These are phyloP conservation scores for Hepsetus odoe DNA, from an alignment of 2,113 vertebrate genomes.

Conservation along the genomic window DNA sequence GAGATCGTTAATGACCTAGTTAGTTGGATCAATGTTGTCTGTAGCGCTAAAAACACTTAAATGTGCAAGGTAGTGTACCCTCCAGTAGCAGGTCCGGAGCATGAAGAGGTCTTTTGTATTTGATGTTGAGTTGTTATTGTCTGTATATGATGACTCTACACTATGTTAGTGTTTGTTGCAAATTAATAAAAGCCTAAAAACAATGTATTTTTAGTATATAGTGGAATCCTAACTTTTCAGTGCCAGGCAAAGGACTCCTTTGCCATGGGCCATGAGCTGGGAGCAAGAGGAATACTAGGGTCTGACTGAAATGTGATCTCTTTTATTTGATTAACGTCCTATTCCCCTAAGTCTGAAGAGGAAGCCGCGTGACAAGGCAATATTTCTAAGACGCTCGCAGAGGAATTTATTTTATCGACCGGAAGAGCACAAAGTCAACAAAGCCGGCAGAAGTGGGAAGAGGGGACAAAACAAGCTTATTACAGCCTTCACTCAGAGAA, in stretches of 20 bases:
- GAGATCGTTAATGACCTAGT: too few relatives aligned
- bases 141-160: background rate
- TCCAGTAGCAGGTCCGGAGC: too few relatives aligned
- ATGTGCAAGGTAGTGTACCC: too few relatives aligned
- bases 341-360: conserved; percentile 36
- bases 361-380: conserved; percentile 48
- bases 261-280: background rate
- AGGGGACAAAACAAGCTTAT: conserved; percentile 60
- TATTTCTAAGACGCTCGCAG: conserved; percentile 41
- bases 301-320: conserved; percentile 44
- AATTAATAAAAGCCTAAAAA: background rate
- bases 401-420: conserved; percentile 55
- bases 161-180: background rate
- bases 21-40: too few relatives aligned
- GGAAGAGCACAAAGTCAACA: conserved; percentile 37
- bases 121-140: too few relatives aligned
- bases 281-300: conserved; percentile 17
- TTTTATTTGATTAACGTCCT: conserved; percentile 53
- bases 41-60: too few relatives aligned
- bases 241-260: conserved; percentile 32
- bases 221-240: background rate
- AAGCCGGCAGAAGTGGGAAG: conserved; percentile 48
- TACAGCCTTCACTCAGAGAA: conserved; percentile 46
- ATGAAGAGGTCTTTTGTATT: too few relatives aligned
- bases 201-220: background rate